Percentiles rank a stretch among this genome's conserved stretches.
Evolutionary conservation across 2,797 vertebrate species (phyloP).

Genomic region (Gambusia yucatana): DNA sequence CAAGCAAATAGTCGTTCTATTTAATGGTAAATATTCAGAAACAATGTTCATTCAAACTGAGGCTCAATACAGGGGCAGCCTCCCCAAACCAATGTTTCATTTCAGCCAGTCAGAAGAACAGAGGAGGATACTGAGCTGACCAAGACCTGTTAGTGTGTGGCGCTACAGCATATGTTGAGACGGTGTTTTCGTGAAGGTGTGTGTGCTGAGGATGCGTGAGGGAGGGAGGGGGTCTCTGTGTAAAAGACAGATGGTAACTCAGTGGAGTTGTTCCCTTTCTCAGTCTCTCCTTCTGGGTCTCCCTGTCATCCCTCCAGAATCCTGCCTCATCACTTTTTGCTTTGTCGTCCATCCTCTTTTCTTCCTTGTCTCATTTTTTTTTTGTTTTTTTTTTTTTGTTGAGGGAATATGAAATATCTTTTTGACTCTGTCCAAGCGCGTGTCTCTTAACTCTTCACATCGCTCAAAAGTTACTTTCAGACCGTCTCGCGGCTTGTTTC

Average conservation of each 20-base stretch:
- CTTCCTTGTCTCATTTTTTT: constrained; percentile 41
- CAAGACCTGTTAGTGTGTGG: not conserved
- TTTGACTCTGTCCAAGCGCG: constrained; percentile 44
- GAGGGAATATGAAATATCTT: constrained; percentile 54
- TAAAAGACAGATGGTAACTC: constrained; percentile 86
- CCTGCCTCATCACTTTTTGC: constrained; percentile 69
- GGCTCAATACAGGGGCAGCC: not conserved
- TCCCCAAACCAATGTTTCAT: not conserved
- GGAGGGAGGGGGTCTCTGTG: constrained; percentile 55
- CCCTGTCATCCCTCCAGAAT: constrained; percentile 73
- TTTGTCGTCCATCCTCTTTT: constrained; percentile 30
- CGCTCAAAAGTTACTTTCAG: constrained; percentile 40
- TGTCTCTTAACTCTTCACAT: constrained; percentile 32
- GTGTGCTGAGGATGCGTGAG: constrained; percentile 51
- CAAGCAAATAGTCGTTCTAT: not conserved
- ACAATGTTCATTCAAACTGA: not conserved
- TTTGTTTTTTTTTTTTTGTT: constrained; percentile 27
- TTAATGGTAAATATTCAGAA: constrained; percentile 7
- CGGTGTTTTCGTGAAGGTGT: constrained; percentile 10
- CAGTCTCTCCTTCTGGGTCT: constrained; percentile 70
- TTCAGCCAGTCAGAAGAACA: not conserved
- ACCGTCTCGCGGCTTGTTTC: not conserved
- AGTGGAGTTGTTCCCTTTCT: constrained; percentile 83
- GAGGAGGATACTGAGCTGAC: not conserved
- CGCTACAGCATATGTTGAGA: constrained; percentile 3